Evolutionary conservation across 1,140 invertebrate species (phyloP), one percentile per base, ranked within the genome.

Genomic region (Drosophila miranda): DNA sequence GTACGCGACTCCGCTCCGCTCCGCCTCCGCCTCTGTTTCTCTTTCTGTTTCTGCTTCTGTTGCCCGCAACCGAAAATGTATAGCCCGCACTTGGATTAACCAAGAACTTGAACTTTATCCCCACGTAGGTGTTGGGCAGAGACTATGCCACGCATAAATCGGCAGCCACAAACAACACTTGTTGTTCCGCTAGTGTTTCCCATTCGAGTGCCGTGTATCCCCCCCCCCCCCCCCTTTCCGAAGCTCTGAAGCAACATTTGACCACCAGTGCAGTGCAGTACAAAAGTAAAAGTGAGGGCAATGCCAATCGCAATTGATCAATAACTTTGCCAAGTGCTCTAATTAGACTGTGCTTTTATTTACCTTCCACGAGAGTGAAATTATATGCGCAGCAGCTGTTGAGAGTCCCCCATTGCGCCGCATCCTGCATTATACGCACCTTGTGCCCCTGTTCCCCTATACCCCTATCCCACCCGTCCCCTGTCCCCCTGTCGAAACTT

Each of bases 1-100:
- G 89, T 90, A 90, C 78, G 84, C 86, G 75, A 61, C 26, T 55
- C 19, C 45, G 13, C 13, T 19, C 19, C 19, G 19, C 19, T 19
- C 19, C 19, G 19, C 19, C 19, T 19, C 19, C 19, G 19, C 19
- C 19, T 2, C 19, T 19, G 19, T 19, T 19, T 19, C 19, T 19
- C 2, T 19, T 19, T 19, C 19, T 19, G 19, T 19, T 19, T 19
- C 19, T 19, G 19, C 2, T 54, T 48, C 16, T 14, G 11, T 23
- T 43, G 19, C 9, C 8, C 55, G 23, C n/a, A 30, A 13, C 28
- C 54, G 14, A 46, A 51, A 45, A 59, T 30, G 23, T 45, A 19
- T 58, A 63, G 58, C 60, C 51, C n/a, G 52, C 19, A 9, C 60
- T 58, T n/a, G 41, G 19, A 9, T 45, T 8, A 30, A 43, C 43